phyloP scores from a whole-genome alignment of 2,113 vertebrate genomes.

The Azemiops feae region DNA sequence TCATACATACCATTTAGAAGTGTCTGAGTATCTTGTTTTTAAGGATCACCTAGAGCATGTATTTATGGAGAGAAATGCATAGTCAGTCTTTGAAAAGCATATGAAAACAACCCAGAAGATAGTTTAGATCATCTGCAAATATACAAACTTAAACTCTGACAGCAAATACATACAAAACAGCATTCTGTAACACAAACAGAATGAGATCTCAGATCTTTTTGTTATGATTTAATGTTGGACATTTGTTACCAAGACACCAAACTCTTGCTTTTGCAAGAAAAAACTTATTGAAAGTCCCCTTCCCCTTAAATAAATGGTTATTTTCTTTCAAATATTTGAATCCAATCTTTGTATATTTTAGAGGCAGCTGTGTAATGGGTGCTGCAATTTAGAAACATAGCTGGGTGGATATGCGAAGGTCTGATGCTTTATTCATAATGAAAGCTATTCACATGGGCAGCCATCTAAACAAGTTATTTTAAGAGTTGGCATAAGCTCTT shows the following conservation, averaged over 20 bases:
- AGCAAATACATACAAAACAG: not conserved
- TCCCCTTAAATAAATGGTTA: slow-evolving; percentile 52
- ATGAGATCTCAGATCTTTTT: slow-evolving; percentile 41
- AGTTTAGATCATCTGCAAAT: not conserved
- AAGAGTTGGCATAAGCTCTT: slow-evolving; percentile 46
- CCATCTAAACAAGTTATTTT: slow-evolving; percentile 56
- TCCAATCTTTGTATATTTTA: slow-evolving; percentile 63
- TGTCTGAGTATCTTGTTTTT: not conserved
- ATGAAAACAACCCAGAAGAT: not conserved
- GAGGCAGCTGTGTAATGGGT: slow-evolving; percentile 45
- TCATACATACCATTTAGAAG: not conserved
- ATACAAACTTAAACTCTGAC: not conserved
- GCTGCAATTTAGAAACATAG: slow-evolving; percentile 62
- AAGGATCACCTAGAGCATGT: not conserved
- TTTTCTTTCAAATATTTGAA: slow-evolving; percentile 57
- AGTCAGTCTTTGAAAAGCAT: not conserved
- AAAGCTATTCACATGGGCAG: slow-evolving; percentile 50
- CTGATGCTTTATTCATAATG: slow-evolving; percentile 58
- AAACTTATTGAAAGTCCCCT: slow-evolving; percentile 45
- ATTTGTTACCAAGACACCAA: slow-evolving; percentile 52
- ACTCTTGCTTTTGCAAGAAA: slow-evolving; percentile 53
- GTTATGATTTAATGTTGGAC: slow-evolving; percentile 52
- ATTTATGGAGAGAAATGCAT: not conserved
- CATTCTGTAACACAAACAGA: slow-evolving; percentile 36
- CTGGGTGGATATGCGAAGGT: slow-evolving; percentile 32